Evolutionary conservation across 2,113 vertebrate genomes (phyloP).

Genomic region (Toxotes chatareus): DNA sequence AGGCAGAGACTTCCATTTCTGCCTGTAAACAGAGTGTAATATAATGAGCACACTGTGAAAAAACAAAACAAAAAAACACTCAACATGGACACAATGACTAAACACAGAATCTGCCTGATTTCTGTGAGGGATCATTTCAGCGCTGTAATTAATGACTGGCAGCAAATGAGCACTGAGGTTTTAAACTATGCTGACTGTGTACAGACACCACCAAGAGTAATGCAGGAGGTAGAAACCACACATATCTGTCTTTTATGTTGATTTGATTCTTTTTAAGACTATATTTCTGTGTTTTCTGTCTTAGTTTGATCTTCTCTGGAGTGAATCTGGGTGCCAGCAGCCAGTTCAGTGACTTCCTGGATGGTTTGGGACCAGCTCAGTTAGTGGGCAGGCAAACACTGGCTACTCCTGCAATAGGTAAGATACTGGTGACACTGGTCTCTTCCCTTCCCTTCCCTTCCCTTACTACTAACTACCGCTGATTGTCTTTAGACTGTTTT

Average conservation of each 20-base stretch:
- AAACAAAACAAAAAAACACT: too few species aligned
- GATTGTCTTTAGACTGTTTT: background rate
- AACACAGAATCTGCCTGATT: conserved; percentile 36
- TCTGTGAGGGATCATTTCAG: conserved; percentile 23
- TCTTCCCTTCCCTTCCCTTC: background rate
- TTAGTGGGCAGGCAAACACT: conserved; percentile 96
- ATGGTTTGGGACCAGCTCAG: conserved; percentile 96
- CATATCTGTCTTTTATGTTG: background rate
- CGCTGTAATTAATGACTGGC: conserved; percentile 26
- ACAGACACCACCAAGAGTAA: background rate
- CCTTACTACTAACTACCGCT: too few species aligned
- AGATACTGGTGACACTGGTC: conserved; percentile 45
- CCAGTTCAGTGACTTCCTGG: conserved; percentile 98
- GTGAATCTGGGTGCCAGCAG: conserved; percentile 94
- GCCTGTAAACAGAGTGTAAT: conserved; percentile 9
- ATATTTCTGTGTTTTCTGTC: conserved; percentile 27
- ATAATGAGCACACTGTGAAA: conserved; percentile 16
- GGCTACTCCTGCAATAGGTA: conserved; percentile 97
- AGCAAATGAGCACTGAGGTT: background rate
- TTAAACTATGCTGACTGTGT: conserved; percentile 12
- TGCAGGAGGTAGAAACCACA: background rate
- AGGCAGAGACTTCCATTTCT: background rate
- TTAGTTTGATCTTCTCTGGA: conserved; percentile 95
- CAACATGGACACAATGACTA: background rate
- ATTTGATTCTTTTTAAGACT: background rate